These are phyloP conservation scores for Todiramphus saurophagus DNA, from an alignment of 2,113 vertebrate genomes.

Conservation along the genomic window DNA sequence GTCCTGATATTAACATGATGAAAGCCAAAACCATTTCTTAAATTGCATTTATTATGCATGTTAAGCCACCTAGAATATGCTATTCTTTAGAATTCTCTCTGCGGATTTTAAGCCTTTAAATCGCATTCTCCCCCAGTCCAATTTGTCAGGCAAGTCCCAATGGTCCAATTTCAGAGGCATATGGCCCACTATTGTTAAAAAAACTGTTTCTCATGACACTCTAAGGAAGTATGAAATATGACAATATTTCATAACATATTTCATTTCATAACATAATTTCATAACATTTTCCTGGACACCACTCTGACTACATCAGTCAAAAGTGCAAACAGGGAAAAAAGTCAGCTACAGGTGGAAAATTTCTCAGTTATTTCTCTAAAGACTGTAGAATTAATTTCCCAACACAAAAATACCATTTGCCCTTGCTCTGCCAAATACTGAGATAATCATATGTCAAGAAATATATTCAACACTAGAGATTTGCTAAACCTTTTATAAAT, in stretches of 20 bases:
- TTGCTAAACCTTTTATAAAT: background rate
- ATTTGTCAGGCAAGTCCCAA: background rate
- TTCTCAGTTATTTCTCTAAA: background rate
- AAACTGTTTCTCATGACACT: background rate
- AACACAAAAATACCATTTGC: background rate
- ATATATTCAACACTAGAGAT: background rate
- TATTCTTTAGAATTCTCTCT: background rate
- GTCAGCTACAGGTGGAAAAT: background rate
- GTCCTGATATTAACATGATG: background rate
- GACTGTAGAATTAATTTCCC: background rate
- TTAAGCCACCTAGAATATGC: background rate
- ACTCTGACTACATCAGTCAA: background rate
- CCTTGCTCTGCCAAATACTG: background rate
- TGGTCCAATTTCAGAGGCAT: background rate
- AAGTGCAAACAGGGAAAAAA: background rate
- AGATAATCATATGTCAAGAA: background rate
- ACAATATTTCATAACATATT: no score
- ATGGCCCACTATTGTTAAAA: background rate
- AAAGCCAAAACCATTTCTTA: background rate
- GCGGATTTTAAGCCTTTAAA: background rate
- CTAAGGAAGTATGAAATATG: background rate
- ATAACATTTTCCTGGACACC: background rate
- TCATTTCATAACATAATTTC: no score
- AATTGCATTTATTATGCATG: background rate
- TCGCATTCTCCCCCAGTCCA: accelerated